Conservation (phyloP, 2,797 vertebrate genomes). For the Oceanodroma leucorhoa region DNA sequence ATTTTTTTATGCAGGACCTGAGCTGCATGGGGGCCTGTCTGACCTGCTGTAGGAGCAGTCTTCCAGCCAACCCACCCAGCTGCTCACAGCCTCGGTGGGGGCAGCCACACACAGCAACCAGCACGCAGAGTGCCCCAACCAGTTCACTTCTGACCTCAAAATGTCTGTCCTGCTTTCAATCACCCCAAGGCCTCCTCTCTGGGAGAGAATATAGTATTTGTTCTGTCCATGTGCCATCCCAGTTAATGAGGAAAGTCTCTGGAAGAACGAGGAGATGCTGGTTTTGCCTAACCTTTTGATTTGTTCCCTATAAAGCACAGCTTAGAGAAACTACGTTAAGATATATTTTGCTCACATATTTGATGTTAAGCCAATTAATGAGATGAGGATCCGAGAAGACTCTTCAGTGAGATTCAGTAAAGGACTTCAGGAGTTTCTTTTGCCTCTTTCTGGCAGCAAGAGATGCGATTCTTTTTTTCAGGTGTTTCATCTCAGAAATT, state of each 20-base stretch:
- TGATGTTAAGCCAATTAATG: background rate
- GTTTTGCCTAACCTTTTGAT: fast-evolving
- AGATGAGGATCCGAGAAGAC: background rate
- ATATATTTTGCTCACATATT: background rate
- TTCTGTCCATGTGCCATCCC: background rate
- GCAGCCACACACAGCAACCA: background rate
- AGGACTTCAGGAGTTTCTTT: background rate
- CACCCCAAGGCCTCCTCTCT: too few species aligned
- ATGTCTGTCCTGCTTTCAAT: background rate
- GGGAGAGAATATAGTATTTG: background rate
- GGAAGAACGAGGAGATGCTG: background rate
- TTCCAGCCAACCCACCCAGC: background rate
- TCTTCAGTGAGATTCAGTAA: background rate
- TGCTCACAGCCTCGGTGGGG: background rate
- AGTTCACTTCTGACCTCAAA: background rate
- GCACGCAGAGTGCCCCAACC: background rate
- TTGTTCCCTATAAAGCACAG: background rate
- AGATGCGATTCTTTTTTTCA: background rate
- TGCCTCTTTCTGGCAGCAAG: background rate
- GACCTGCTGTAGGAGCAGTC: background rate
- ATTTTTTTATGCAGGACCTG: background rate
- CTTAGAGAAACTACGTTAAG: background rate
- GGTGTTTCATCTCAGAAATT: background rate
- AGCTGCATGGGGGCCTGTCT: background rate
- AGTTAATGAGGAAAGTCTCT: background rate